Conservation (phyloP, 2,113 vertebrate genomes). For the Chrysochloris asiatica region DNA sequence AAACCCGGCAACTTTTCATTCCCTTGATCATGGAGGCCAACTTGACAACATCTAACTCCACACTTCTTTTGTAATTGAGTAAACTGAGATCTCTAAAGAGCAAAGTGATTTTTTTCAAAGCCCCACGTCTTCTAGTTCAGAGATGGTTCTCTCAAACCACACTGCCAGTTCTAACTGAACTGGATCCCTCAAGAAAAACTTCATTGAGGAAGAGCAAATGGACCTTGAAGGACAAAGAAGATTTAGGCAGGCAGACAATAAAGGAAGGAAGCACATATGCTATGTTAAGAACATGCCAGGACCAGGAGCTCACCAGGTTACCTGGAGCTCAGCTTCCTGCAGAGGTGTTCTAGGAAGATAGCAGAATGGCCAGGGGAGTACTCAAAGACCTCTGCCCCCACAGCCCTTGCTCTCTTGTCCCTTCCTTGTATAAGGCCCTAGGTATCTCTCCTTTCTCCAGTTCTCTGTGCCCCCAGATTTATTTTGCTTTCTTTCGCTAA, state of each 20-base stretch:
- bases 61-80: not conserved
- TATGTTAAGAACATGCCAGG: not conserved
- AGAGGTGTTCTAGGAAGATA: not conserved
- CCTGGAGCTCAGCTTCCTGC: not conserved
- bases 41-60: not conserved
- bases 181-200: not conserved
- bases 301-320: not conserved
- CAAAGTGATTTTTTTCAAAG: not conserved
- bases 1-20: not conserved
- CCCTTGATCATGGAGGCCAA: not conserved
- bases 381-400: fast-evolving
- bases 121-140: not conserved
- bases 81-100: not conserved
- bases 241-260: not conserved
- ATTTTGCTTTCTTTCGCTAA: slow-evolving; percentile 89
- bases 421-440: slow-evolving; percentile 24
- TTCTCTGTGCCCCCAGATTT: slow-evolving; percentile 85
- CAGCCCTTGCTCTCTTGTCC: not conserved
- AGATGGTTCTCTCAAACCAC: not conserved
- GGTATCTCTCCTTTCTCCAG: slow-evolving; percentile 82
- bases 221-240: not conserved
- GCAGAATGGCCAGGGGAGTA: not conserved
- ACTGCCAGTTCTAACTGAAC: not conserved
- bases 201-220: not conserved
- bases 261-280: not conserved